phyloP scores from a whole-genome alignment of 2,113 vertebrate genomes.

The Tonatia bakeri region DNA sequence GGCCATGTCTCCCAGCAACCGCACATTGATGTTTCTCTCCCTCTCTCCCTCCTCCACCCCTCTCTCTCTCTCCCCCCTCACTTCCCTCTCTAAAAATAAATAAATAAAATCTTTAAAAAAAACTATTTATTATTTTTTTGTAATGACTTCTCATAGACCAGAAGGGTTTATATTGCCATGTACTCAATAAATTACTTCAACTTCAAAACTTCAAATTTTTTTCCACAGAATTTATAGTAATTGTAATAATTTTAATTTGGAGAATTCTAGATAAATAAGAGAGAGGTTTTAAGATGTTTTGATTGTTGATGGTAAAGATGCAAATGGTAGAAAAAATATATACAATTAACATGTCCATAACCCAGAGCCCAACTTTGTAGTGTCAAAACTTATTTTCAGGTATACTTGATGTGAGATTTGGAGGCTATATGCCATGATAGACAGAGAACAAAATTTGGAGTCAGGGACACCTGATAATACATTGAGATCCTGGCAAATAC shows the following conservation, averaged over 20 bases:
- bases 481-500: neutral
- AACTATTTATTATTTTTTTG: neutral
- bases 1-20: too few species aligned
- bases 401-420: neutral
- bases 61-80: too few species aligned
- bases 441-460: neutral
- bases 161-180: neutral
- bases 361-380: neutral
- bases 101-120: too few species aligned
- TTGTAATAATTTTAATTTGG: neutral
- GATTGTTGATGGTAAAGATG: neutral
- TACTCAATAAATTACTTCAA: neutral
- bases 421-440: neutral
- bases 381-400: neutral
- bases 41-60: too few species aligned
- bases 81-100: too few species aligned
- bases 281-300: neutral
- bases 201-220: neutral
- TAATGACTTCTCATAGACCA: neutral
- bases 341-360: neutral
- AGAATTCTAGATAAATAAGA: neutral
- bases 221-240: neutral
- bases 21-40: too few species aligned
- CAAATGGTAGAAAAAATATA: neutral
- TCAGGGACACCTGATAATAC: neutral